These are phyloP conservation scores for Stenurella melanura DNA, from an alignment of 2,888 invertebrate genomes.

Conservation along the genomic window DNA sequence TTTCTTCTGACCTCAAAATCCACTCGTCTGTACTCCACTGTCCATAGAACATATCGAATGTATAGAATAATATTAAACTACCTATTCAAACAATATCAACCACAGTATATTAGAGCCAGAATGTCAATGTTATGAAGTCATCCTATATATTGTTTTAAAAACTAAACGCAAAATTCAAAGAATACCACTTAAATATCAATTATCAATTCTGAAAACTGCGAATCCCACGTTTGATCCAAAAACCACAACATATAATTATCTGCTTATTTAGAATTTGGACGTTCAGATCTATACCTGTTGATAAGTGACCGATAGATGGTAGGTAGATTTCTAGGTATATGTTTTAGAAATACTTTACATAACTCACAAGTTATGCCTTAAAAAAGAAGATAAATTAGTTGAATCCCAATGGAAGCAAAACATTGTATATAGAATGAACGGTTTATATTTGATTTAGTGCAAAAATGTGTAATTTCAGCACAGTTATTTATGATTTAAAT, in stretches of 20 bases:
- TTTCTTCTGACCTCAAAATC: no score
- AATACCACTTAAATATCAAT: neutral
- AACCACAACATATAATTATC: constrained; percentile 25
- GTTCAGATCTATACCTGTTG: constrained; percentile 10
- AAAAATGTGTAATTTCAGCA: no score
- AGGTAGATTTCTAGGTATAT: constrained; percentile 27
- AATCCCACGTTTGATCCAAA: neutral
- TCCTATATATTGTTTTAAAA: neutral
- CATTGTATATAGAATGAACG: no score
- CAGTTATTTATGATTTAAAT: no score
- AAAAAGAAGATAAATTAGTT: neutral
- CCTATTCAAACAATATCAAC: no score
- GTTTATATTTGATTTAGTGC: no score
- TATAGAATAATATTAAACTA: no score
- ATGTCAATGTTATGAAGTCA: neutral
- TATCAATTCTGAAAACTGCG: constrained; percentile 15
- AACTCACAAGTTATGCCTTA: neutral
- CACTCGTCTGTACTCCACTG: no score
- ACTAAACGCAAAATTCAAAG: neutral
- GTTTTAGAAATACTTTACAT: constrained; percentile 15
- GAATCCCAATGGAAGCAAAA: neutral
- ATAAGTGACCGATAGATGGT: neutral
- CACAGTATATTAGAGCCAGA: neutral
- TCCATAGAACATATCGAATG: no score
- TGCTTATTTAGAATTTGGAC: neutral